Evolutionary conservation across 2,888 invertebrate genomes (phyloP), one percentile per base, ranked within the genome.

Genomic region (Myopa testacea): DNA sequence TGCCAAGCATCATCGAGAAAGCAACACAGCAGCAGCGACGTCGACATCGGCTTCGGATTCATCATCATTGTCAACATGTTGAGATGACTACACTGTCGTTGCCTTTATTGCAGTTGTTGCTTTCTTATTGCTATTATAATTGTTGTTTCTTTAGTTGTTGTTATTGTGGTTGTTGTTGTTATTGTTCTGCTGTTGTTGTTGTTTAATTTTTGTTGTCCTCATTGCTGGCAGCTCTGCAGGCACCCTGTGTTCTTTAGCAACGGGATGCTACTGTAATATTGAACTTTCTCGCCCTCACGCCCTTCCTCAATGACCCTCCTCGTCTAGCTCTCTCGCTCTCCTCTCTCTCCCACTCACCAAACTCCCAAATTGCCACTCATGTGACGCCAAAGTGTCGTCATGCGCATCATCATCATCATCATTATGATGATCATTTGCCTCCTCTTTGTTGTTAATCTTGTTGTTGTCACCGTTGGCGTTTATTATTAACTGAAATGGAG

Each of bases 161-260:
- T 34, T 26, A 5, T 19, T n/a, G n/a, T 10, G 19, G 52, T 26
- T 69, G 68, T 26, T 69, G 68, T 60, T 71, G 50, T 45, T 55
- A 16, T 60, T 69, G 6, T 55, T n/a, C n/a, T 58, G 45, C 52
- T 77, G 40, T 26, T 26, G 1, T 26, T 26, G 26, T 26, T 26
- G 26, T 26, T 26, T 1, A 26, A 26, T 26, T 26, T 55, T 50
- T 58, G 74, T 72, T 77, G 70, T 70, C 63, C 62, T 72, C 75
- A 75, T 26, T 52, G 67, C 73, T 75, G 55, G 40, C 68, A 68
- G 45, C 69, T 78, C 79, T 78, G 78, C 79, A 78, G 83, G 83
- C 83, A 81, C 82, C 83, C 83, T 82, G 82, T 81, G 80, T 81
- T 77, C 79, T 78, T 76, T 79, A 82, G 79, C 83, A 78, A 82